Conservation (phyloP, 2,888 invertebrate species). For the Tortricodes alternella region DNA sequence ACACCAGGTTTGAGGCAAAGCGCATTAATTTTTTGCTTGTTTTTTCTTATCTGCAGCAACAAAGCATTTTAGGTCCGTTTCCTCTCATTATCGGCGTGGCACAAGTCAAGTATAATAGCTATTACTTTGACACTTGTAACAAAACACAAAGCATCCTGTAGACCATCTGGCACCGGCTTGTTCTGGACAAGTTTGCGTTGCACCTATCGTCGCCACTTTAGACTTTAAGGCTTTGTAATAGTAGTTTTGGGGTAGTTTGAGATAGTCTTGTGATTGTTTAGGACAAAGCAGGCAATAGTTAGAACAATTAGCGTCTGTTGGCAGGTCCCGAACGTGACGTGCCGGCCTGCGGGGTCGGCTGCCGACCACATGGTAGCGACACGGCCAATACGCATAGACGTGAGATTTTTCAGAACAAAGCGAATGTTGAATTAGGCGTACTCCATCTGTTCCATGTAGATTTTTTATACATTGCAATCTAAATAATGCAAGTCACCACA, state of each 20-base stretch:
- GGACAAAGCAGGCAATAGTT: slow-evolving; percentile 42
- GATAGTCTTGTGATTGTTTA: slow-evolving; percentile 39
- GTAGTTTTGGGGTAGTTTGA: slow-evolving; percentile 9
- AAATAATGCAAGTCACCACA: neutral
- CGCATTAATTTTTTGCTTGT: slow-evolving; percentile 30
- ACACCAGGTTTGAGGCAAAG: slow-evolving; percentile 26
- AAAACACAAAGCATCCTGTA: slow-evolving; percentile 54
- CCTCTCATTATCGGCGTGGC: slow-evolving; percentile 34
- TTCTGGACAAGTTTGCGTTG: slow-evolving; percentile 10
- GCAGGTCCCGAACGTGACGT: slow-evolving; percentile 42
- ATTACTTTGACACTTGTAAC: slow-evolving; percentile 57
- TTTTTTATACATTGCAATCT: neutral
- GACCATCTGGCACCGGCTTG: slow-evolving; percentile 58
- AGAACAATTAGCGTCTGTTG: slow-evolving; percentile 57
- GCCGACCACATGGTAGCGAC: slow-evolving; percentile 46
- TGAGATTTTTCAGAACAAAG: slow-evolving; percentile 26
- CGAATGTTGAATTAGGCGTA: slow-evolving; percentile 8
- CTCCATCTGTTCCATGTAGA: slow-evolving; percentile 11
- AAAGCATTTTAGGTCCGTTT: slow-evolving; percentile 48
- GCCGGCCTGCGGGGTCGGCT: slow-evolving; percentile 40
- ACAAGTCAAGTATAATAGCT: slow-evolving; percentile 51
- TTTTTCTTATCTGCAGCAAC: slow-evolving; percentile 44
- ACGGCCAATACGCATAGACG: slow-evolving; percentile 26
- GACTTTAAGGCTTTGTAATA: slow-evolving; percentile 33
- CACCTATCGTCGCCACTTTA: slow-evolving; percentile 17